Base-by-base conservation (phyloP, 2,797 vertebrate genomes). In the Miichthys miiuy region DNA sequence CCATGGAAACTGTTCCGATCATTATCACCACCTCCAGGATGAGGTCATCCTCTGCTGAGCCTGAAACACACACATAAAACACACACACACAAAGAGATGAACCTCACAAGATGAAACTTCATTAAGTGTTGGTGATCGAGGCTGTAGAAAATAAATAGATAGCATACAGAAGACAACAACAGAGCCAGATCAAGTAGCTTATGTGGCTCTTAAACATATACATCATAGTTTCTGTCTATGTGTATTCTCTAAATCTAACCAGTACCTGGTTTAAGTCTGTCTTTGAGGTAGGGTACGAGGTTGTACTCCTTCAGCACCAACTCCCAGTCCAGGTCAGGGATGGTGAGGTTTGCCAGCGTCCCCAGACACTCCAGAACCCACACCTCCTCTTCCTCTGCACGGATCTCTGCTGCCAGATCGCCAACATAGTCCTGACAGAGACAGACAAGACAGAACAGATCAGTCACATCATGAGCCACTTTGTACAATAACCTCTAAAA, bases 1-100 rank as follows among this genome's bases (percentile, higher is more conserved):
- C 98, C 96, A 97, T 98, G 52, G 98, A 99, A 54, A 99, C 97
- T 0, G 98, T 99, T 38, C 98, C 98, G 5, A 99, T 98, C 97
- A 99, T 97, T 72, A 99, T 98, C 58, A 99, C 97, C 87, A 98
- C 97, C 92, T 99, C 98, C 79, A 99, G 91, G 82, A 99, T 96
- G 0, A 99, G 96, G 89, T 99, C 97, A 68, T 99, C 98, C 90
- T 99, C 97, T 13, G 97, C 97, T 42, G 95, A 96, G 82, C 97
- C 98, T 99, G 85, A 79, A 64, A 84, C 25, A 76, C 25, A 75
- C 30, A 77, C 41, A 77, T 16, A 71, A 2, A 52, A n/a, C 14
- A 8, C 21, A 27, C 52, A 55, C 5, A 55, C 52, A 21, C 9
- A 6, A 30, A 69, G 34, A 60, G 30, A n/a, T 3, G 4, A 41